These are phyloP conservation scores for Crenichthys baileyi DNA, from an alignment of 2,797 vertebrate species.

Conservation along the genomic window DNA sequence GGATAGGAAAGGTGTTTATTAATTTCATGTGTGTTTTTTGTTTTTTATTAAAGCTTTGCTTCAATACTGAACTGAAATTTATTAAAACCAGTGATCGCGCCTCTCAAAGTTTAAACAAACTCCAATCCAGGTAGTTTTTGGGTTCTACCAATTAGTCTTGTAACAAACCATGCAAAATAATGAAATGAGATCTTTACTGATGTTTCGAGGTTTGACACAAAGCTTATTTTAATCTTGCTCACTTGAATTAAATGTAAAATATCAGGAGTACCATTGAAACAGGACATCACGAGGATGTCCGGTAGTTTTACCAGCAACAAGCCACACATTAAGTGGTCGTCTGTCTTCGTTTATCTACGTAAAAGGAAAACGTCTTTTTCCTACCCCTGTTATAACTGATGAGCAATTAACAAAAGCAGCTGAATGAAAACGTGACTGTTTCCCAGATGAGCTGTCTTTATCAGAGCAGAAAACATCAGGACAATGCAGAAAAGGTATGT, in stretches of 20 bases:
- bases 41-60: not conserved
- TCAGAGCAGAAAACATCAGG: not conserved
- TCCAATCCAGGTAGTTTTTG: not conserved
- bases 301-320: slow-evolving; percentile 2
- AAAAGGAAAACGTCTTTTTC: slow-evolving; percentile 25
- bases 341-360: not conserved
- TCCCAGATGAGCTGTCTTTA: slow-evolving; percentile 44
- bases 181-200: not conserved
- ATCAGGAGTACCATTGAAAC: not conserved
- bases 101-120: not conserved
- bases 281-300: too few species aligned
- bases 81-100: not conserved
- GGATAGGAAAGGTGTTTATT: not conserved
- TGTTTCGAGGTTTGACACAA: too few species aligned
- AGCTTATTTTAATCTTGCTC: not conserved
- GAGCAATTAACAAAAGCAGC: slow-evolving; percentile 39
- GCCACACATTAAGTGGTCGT: not conserved
- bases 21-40: not conserved
- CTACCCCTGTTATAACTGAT: slow-evolving; percentile 40
- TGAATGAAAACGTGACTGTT: slow-evolving; percentile 19
- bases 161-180: not conserved
- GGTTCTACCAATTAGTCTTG: not conserved
- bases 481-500: slow-evolving; percentile 25
- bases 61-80: not conserved
- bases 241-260: not conserved